A percentile compares a stretch with the other conserved stretches of the same genome.
phyloP scores from a whole-genome alignment of 2,797 vertebrate genomes.

The Myoxocephalus aenaeus region DNA sequence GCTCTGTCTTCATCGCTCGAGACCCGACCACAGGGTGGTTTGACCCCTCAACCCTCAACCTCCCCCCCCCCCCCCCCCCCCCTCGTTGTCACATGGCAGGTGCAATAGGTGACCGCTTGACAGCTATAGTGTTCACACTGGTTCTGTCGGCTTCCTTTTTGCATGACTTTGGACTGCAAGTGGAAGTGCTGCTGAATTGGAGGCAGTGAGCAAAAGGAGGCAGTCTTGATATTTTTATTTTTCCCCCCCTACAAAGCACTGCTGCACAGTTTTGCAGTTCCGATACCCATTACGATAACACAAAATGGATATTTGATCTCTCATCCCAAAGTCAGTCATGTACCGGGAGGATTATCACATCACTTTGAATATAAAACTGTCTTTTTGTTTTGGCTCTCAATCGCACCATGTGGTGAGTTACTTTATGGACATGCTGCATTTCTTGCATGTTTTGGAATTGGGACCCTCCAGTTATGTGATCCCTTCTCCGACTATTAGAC shows the following conservation, averaged over 20 bases:
- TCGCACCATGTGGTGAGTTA: accelerated
- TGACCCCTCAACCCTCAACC: slow-evolving; percentile 51
- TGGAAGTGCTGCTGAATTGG: background rate
- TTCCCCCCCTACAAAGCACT: background rate
- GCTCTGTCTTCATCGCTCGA: slow-evolving; percentile 69
- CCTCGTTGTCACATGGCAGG: slow-evolving; percentile 57
- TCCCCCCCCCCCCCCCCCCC: slow-evolving; percentile 14
- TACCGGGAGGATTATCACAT: background rate
- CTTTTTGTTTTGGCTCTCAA: background rate
- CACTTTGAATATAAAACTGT: background rate
- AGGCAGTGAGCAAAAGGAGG: background rate
- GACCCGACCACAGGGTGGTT: slow-evolving; percentile 56
- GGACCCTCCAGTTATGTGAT: background rate
- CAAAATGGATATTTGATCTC: slow-evolving; percentile 18
- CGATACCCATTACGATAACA: slow-evolving; percentile 42
- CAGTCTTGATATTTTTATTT: background rate
- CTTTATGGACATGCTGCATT: background rate
- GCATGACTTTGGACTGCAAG: background rate
- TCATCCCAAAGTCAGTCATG: slow-evolving; percentile 11
- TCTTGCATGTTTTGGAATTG: background rate
- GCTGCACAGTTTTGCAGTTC: slow-evolving; percentile 18
- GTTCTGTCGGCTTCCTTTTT: slow-evolving; percentile 23
- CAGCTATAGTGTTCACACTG: slow-evolving; percentile 31
- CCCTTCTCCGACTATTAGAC: background rate
- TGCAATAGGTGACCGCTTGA: slow-evolving; percentile 59